Evolutionary conservation across 2,888 invertebrate genomes (phyloP).

Genomic region (Xylota segnis): DNA sequence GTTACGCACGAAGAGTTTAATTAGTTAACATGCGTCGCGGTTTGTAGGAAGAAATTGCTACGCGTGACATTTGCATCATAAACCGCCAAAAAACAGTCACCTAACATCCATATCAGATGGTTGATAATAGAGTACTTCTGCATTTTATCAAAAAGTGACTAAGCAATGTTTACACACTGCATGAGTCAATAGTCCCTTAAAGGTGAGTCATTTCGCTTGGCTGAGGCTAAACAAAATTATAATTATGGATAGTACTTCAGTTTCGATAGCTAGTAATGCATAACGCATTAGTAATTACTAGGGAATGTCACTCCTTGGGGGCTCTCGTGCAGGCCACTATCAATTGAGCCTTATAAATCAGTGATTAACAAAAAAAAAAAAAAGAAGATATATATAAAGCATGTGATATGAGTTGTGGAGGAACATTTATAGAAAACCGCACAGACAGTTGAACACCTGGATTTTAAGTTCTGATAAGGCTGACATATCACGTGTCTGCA

Average conservation of each 20-base stretch:
- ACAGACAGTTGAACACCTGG: background rate
- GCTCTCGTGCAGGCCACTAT: background rate
- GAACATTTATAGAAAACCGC: background rate
- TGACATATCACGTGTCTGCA: background rate
- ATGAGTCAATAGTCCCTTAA: background rate
- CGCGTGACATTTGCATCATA: background rate
- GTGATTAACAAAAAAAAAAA: too few relatives aligned
- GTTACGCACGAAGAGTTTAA: too few relatives aligned
- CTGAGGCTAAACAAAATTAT: too few relatives aligned
- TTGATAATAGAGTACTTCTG: background rate
- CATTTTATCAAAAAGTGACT: slow-evolving; percentile 14
- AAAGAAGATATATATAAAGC: background rate
- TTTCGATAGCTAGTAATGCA: background rate
- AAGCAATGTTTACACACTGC: background rate
- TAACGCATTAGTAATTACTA: background rate
- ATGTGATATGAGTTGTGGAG: background rate
- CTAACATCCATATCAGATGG: background rate
- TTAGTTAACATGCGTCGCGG: too few relatives aligned
- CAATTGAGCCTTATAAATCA: background rate
- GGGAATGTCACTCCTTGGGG: background rate
- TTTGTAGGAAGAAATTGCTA: too few relatives aligned
- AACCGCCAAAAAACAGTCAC: background rate
- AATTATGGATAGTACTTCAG: slow-evolving; percentile 26
- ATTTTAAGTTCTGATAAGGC: background rate
- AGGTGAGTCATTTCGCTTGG: slow-evolving; percentile 29